Conservation (phyloP, 2,113 vertebrate species). For the Aptenodytes forsteri region DNA sequence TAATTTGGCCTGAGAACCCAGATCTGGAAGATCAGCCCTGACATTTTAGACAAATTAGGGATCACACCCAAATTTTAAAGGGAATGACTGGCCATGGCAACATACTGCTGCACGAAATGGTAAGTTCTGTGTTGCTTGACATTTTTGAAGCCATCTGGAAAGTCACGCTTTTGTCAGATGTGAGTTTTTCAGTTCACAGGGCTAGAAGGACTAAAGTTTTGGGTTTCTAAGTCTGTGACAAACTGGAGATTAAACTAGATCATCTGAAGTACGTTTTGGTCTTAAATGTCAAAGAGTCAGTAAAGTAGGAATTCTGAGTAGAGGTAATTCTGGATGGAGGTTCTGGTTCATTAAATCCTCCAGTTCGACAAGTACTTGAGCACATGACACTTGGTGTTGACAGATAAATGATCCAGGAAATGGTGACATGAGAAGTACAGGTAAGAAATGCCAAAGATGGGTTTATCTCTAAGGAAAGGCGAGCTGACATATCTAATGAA, state of each 20-base stretch:
- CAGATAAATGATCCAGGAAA: not conserved
- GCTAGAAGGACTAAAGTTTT: not conserved
- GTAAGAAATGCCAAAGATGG: not conserved
- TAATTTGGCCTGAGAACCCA: not conserved
- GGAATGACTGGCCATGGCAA: not conserved
- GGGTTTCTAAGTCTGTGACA: not conserved
- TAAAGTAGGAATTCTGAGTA: not conserved
- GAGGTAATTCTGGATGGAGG: not conserved
- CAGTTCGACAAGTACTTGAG: not conserved
- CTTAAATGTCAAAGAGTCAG: not conserved
- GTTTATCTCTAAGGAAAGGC: not conserved
- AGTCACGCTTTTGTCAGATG: not conserved
- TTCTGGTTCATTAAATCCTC: not conserved
- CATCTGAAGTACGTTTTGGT: not conserved
- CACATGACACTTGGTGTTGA: not conserved
- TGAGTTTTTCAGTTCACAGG: accelerated
- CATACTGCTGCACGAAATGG: not conserved
- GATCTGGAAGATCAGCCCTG: not conserved
- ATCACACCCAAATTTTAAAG: not conserved
- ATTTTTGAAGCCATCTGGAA: not conserved
- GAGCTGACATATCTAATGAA: not conserved
- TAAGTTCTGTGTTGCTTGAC: not conserved
- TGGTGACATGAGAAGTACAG: not conserved
- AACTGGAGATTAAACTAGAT: not conserved
- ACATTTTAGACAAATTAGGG: not conserved